Evolutionary conservation across 2,888 invertebrate genomes (phyloP), one percentile per base, ranked within the genome.

Genomic region (Orchesellides sinensis): DNA sequence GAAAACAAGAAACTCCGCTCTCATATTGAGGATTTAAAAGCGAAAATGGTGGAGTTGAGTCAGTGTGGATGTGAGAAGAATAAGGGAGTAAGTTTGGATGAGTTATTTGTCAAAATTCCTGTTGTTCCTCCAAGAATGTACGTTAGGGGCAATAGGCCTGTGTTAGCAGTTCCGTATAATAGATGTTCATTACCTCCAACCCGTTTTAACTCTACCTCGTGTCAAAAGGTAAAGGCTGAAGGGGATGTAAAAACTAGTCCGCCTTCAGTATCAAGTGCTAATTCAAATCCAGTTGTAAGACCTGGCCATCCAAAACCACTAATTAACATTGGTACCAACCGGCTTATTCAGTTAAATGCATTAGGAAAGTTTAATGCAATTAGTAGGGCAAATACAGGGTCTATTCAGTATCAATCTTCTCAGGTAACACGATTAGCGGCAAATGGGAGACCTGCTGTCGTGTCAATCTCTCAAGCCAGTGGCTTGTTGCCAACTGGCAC

Each of bases 1-100:
- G 84, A 84, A 49, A 84, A 82, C 47, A 35, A 54, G 35, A 78
- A 61, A 27, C 59, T 84, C 6, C 27, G 77, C 14, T n/a, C 14
- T 5, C 49, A 63, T 19, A 27, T 40, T 14, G 35, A 49, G 0
- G n/a, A 19, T 0, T 12, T 74, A 5, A 66, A 32, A 17, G 3
- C 29, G 2, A 82, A 74, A 17, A 25, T 61, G 19, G 1, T 63
- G 23, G 74, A 74, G 32, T n/a, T 74, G 40, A 56, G 35, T 19
- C 19, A 23, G 8, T 82, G 81, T 54, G 81, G 81, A 10, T 82
- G 81, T 29, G 12, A 25, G 2, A 82, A 69, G 40, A 82, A 82
- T 47, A 12, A 21, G n/a, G 49, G 19, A 6, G 61, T 27, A 1
- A 32, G 32, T 27, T 49, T 81, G n/a, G 61, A 49, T 14, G 47